phyloP scores from a whole-genome alignment of 1,140 invertebrate species.

The Oedothorax gibbosus region DNA sequence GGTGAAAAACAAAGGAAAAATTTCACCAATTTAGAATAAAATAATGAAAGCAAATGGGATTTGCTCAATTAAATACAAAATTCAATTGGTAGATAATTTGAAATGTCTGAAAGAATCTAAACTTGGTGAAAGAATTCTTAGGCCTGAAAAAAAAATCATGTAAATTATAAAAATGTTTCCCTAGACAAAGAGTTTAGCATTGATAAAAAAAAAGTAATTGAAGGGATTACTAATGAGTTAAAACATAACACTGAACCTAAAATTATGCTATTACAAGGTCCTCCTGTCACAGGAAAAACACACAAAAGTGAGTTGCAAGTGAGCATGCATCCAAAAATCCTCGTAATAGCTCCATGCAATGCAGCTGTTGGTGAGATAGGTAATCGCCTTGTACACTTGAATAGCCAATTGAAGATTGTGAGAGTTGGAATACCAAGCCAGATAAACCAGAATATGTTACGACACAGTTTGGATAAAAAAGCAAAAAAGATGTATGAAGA shows the following conservation, averaged over 20 bases:
- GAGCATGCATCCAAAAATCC: constrained; percentile 71
- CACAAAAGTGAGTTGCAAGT: constrained; percentile 71
- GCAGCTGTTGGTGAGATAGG: constrained; percentile 83
- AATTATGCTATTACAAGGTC: constrained; percentile 78
- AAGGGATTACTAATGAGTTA: constrained; percentile 68
- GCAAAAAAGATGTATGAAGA: constrained; percentile 64
- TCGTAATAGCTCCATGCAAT: constrained; percentile 86
- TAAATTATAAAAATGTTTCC: background rate
- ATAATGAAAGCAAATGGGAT: constrained; percentile 45
- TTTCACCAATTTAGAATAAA: background rate
- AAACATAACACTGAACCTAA: constrained; percentile 68
- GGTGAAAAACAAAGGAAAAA: background rate
- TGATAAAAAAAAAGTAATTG: constrained; percentile 72
- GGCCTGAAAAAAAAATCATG: constrained; percentile 3
- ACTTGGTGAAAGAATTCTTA: constrained; percentile 11
- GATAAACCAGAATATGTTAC: constrained; percentile 71
- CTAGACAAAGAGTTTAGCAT: constrained; percentile 65
- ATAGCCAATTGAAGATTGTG: constrained; percentile 73
- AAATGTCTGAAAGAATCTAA: background rate
- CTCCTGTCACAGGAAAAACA: constrained; percentile 78
- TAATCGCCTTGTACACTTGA: constrained; percentile 68
- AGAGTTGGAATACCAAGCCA: constrained; percentile 73
- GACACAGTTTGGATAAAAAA: constrained; percentile 72
- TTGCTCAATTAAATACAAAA: constrained; percentile 11
- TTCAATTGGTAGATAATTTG: constrained; percentile 17